Evolutionary conservation across 2,797 vertebrate species (phyloP).

Genomic region (Dendrocincla tyrannina): DNA sequence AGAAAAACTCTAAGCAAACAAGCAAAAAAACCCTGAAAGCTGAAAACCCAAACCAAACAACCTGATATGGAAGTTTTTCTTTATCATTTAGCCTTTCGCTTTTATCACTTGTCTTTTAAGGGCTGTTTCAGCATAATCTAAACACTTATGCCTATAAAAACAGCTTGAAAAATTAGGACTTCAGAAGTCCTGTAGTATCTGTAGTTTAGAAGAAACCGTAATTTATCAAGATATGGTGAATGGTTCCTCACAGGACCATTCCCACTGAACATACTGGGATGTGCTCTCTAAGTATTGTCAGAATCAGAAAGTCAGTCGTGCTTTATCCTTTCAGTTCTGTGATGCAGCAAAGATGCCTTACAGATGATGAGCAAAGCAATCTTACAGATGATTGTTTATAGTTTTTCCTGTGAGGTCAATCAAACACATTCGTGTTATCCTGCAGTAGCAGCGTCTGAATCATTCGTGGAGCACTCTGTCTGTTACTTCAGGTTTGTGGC

Average conservation of each 20-base stretch:
- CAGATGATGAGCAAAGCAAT: background rate
- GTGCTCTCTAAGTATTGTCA: background rate
- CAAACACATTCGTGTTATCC: too few relatives aligned
- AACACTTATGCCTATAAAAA: background rate
- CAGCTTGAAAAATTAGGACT: background rate
- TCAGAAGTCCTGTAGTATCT: background rate
- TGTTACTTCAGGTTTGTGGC: background rate
- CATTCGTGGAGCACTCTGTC: background rate
- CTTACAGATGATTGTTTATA: background rate
- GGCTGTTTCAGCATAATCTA: background rate
- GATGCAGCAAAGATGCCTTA: background rate
- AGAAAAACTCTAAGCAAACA: background rate
- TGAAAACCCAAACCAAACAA: background rate
- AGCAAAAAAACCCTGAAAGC: fast-evolving
- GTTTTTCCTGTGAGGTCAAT: background rate
- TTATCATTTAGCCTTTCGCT: background rate
- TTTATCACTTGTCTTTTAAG: background rate
- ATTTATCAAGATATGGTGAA: background rate
- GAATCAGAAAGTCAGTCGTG: background rate
- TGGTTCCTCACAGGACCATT: background rate
- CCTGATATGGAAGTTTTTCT: background rate
- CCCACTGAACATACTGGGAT: fast-evolving
- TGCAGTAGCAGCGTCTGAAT: fast-evolving
- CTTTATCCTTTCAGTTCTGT: background rate
- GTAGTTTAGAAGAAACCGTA: background rate